phyloP scores from a whole-genome alignment of 1,140 invertebrate genomes.

The Saccostrea glomerata region DNA sequence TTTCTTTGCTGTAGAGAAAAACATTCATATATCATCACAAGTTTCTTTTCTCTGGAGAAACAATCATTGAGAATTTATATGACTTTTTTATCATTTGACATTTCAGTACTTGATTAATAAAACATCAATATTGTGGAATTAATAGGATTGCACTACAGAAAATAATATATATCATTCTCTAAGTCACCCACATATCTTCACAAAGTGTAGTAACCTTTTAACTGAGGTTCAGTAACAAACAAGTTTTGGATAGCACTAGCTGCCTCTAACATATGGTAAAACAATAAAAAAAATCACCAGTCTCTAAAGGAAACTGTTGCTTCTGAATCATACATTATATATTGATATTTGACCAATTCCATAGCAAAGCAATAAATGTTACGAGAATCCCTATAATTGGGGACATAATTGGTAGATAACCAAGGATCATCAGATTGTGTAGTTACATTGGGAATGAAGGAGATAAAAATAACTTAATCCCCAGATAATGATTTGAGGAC shows the following conservation, averaged over 20 bases:
- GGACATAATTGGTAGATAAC: not conserved
- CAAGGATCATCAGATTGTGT: not conserved
- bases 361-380: not conserved
- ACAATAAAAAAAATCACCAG: not conserved
- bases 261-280: conserved; percentile 1
- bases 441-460: not conserved
- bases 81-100: conserved; percentile 16
- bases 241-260: no score
- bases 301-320: no score
- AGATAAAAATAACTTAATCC: not conserved
- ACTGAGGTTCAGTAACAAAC: not conserved
- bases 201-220: not conserved
- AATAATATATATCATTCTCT: not conserved
- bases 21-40: no score
- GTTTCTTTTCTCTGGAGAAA: not conserved
- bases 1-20: no score
- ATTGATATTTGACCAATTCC: not conserved
- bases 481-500: not conserved
- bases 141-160: not conserved
- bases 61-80: conserved; percentile 4
- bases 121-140: not conserved
- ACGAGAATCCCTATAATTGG: not conserved
- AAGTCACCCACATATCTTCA: not conserved
- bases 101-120: not conserved
- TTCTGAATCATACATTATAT: not conserved